Evolutionary conservation across 2,888 invertebrate species (phyloP), one percentile per base, ranked within the genome.

Genomic region (Seira sanloemensis): DNA sequence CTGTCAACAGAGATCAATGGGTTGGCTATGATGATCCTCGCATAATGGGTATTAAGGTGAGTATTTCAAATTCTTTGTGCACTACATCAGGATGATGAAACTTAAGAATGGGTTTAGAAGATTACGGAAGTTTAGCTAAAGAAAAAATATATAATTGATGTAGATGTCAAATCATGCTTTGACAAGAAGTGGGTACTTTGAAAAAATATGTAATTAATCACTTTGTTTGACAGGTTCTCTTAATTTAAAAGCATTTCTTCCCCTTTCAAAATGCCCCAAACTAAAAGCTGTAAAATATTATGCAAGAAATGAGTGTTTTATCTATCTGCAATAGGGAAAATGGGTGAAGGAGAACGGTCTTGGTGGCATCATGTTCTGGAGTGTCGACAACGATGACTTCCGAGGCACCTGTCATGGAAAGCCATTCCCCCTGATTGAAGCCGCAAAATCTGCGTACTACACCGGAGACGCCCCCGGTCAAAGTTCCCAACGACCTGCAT

Each of bases 331-430:
- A 37, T 78, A 91, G 93, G 95, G 96, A 0, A 94, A 95, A 90
- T 97, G 97, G 90, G 97, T 96, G 0, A 95, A 94, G 37, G 95
- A 96, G 84, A 95, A 96, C 88, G 94, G 94, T 75, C 93, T 97
- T 24, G 97, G 97, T 89, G 97, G 97, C 24, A 96, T 96, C 72
- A 96, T 96, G 96, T 96, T 96, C 91, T 97, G 96, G 96, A 96
- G 97, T 0, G 95, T 98, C 89, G 97, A 97, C 92, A 97, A 97
- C 91, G 97, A 98, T 88, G 97, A 98, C 90, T 98, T 97, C 93
- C 94, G 97, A 68, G 97, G 97, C n/a, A 94, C 93, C 46, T 97
- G 97, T 90, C 95, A 95, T 88, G 95, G 94, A 25, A 95, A 95
- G 90, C 95, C 97, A 0, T 97, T 97, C 92, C 97, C 97, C 0